A percentile compares a stretch with the other conserved stretches of the same genome.
These are phyloP conservation scores for Gastrophysa polygoni DNA, from an alignment of 2,888 invertebrate genomes.

Conservation along the genomic window DNA sequence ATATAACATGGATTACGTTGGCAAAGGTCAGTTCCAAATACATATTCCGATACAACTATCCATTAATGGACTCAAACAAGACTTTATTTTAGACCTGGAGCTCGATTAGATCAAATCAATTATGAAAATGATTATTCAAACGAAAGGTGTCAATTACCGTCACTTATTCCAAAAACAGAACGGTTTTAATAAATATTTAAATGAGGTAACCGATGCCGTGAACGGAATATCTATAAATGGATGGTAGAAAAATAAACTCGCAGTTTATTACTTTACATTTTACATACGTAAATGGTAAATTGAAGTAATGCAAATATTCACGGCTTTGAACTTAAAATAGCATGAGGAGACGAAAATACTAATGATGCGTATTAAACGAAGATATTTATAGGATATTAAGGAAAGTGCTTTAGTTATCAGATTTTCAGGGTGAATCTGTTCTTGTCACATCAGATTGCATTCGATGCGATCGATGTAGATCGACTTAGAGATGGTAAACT, in stretches of 20 bases:
- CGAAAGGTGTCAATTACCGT: neutral
- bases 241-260: neutral
- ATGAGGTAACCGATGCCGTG: neutral
- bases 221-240: neutral
- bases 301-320: neutral
- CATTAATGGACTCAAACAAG: neutral
- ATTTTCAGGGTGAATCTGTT: too few relatives aligned
- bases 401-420: too few relatives aligned
- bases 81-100: neutral
- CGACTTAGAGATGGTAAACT: too few relatives aligned
- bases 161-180: neutral
- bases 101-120: neutral
- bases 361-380: too few relatives aligned
- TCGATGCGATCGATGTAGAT: too few relatives aligned
- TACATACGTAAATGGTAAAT: neutral
- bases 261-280: neutral
- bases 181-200: neutral
- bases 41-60: neutral
- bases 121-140: neutral
- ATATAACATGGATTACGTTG: too few relatives aligned
- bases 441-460: too few relatives aligned
- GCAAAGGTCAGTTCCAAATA: too few relatives aligned
- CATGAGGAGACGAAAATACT: neutral
- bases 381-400: too few relatives aligned
- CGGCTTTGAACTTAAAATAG: neutral